Evolutionary conservation across 2,888 invertebrate species (phyloP).

Genomic region (Andrena trimmerana): DNA sequence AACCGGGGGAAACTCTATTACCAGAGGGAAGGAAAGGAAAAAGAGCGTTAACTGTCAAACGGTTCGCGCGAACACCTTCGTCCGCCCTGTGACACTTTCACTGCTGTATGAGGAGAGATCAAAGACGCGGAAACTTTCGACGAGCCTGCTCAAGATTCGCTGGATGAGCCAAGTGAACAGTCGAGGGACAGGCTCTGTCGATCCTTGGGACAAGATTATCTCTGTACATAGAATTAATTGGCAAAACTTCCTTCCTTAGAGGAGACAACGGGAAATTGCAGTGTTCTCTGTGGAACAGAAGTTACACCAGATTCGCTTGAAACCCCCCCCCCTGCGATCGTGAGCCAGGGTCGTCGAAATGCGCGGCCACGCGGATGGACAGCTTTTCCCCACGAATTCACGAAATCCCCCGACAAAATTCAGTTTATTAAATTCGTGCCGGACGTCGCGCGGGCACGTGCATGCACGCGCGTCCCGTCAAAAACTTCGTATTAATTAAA

Average conservation of each 20-base stretch:
- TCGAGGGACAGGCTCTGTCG: not conserved
- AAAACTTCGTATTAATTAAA: conserved; percentile 65
- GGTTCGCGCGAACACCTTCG: conserved; percentile 14
- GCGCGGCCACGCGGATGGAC: conserved; percentile 18
- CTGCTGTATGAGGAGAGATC: not conserved
- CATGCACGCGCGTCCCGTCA: not conserved
- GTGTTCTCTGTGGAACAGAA: conserved; percentile 1
- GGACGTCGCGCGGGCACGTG: conserved; percentile 45
- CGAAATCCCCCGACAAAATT: conserved; percentile 30
- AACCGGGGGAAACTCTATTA: conserved; percentile 35
- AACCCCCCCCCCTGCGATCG: not conserved
- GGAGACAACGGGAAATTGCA: conserved; percentile 4
- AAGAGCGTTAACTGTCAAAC: conserved; percentile 21
- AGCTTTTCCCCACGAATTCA: not conserved
- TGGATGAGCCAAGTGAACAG: conserved; percentile 10
- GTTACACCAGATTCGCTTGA: conserved; percentile 6
- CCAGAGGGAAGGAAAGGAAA: conserved; percentile 25
- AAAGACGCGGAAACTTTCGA: not conserved
- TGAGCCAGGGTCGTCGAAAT: conserved; percentile 16
- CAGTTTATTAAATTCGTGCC: conserved; percentile 60
- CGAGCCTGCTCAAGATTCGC: not conserved
- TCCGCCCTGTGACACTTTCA: not conserved
- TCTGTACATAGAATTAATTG: conserved; percentile 1
- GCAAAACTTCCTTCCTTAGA: not conserved
- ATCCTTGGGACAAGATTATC: not conserved